Evolutionary conservation across 2,888 invertebrate species (phyloP), one percentile per base, ranked within the genome.

Genomic region (Drosophila infuscata): DNA sequence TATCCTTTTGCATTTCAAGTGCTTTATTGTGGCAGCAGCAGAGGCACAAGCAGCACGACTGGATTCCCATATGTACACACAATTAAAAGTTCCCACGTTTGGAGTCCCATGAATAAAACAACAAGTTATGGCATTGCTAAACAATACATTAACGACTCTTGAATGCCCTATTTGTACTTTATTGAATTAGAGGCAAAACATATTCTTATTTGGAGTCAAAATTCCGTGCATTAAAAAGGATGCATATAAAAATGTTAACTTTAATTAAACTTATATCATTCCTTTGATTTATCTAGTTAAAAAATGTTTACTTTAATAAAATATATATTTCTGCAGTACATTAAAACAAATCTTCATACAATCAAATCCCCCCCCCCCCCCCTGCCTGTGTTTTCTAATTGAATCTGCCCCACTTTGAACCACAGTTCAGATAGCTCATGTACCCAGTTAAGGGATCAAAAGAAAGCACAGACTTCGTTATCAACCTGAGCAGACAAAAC

Each of bases 31-130:
- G 76, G n/a, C 60, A 56, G 46, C 41, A 35, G 15, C 36, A 41
- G 9, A 11, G 1, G 11, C 20, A 20, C 35, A 12, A 49, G 36
- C 46, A 58, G 29, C 61, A 30, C 48, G 38, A 52, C 74, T 79
- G 61, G 81, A 80, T 85, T 54, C 80, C 76, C 80, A 67, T 73
- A 73, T 69, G 79, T 73, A 81, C 83, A 75, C 82, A 88, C 89
- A 88, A 85, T 88, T 88, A 86, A 86, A 86, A 86, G 85, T 86
- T 86, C 85, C 84, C 89, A 86, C 89, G 89, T 76, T 81, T 64
- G 66, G 53, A 49, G 64, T 32, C 46, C 60, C 76, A 88, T 88
- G 87, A 86, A 88, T 86, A 86, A 86, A 86, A 87, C 80, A 88
- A 79, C 69, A 69, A 67, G 57, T 49, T 53, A 56, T 49, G 25